phyloP scores from a whole-genome alignment of 1,140 invertebrate genomes.

The Papilio xuthus region DNA sequence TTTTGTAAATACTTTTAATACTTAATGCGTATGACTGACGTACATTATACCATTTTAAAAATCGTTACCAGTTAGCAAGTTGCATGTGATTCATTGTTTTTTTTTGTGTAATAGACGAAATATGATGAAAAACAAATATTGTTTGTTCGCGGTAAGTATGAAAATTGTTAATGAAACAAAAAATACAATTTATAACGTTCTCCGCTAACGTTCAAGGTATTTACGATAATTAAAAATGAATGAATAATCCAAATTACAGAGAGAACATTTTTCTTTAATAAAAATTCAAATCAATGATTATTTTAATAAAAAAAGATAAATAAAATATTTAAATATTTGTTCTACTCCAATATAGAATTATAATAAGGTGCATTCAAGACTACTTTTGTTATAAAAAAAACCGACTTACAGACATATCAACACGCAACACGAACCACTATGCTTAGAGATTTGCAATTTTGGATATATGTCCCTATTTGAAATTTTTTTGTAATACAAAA shows the following conservation, averaged over 20 bases:
- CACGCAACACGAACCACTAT: too few relatives aligned
- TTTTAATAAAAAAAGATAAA: too few relatives aligned
- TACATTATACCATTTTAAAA: background rate
- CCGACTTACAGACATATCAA: too few relatives aligned
- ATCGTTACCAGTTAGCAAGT: background rate
- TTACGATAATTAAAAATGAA: background rate
- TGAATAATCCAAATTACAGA: background rate
- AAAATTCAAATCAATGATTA: too few relatives aligned
- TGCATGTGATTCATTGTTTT: slow-evolving; percentile 11
- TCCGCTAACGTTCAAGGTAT: background rate
- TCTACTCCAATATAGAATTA: too few relatives aligned
- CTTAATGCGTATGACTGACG: background rate
- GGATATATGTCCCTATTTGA: too few relatives aligned
- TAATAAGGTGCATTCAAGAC: too few relatives aligned
- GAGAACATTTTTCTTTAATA: too few relatives aligned
- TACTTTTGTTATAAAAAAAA: too few relatives aligned
- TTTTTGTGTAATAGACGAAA: slow-evolving; percentile 8
- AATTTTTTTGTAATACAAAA: too few relatives aligned
- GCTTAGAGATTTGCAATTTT: too few relatives aligned
- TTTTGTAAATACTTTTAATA: background rate
- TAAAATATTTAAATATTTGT: too few relatives aligned
- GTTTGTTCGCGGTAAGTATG: background rate
- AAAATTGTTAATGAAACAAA: slow-evolving; percentile 9
- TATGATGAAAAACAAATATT: slow-evolving; percentile 6
- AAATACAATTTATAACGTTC: background rate